Evolutionary conservation across 2,888 invertebrate genomes (phyloP), one percentile per base, ranked within the genome.

Genomic region (Syrphus vitripennis): DNA sequence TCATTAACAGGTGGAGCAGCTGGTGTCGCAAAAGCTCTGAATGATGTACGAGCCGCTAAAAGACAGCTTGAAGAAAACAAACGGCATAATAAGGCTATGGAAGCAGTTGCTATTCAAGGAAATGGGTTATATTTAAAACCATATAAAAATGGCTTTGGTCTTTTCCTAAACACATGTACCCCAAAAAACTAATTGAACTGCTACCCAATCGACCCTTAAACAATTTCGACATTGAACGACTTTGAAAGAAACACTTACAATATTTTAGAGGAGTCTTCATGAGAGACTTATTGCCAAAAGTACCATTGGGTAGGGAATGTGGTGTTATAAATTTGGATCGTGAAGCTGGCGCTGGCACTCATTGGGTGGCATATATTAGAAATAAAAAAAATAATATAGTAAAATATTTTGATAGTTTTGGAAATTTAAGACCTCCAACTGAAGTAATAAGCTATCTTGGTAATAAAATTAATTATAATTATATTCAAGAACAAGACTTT

Each of bases 21-120:
- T 16, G 90, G 90, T 61, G 89, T 92, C 31, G 89, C 89, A 5
- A 91, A 90, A 72, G 89, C 91, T 10, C 88, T 91, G 5, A 90
- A 90, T 79, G 89, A 90, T 69, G 88, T 90, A 2, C 90, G 89
- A 70, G 75, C 63, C 34, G 90, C 91, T 3, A 87, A 89, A 48
- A 48, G 48, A 21, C 9, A 10, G 12, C 4, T 21, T 10, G 48
- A 48, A 48, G 48, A 48, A 48, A 48, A 48, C 21, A 48, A 21
- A 48, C 48, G 48, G 1, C 48, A 48, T 48, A 21, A 48, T 48
- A 21, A 88, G 21, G 21, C n/a, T n/a, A n/a, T n/a, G n/a, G n/a
- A n/a, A n/a, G n/a, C n/a, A n/a, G n/a, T n/a, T n/a, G n/a, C n/a
- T n/a, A n/a, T n/a, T n/a, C n/a, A n/a, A n/a, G n/a, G n/a, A n/a